These are phyloP conservation scores for Uropsilus gracilis DNA, from an alignment of 2,113 vertebrate species.

Conservation along the genomic window DNA sequence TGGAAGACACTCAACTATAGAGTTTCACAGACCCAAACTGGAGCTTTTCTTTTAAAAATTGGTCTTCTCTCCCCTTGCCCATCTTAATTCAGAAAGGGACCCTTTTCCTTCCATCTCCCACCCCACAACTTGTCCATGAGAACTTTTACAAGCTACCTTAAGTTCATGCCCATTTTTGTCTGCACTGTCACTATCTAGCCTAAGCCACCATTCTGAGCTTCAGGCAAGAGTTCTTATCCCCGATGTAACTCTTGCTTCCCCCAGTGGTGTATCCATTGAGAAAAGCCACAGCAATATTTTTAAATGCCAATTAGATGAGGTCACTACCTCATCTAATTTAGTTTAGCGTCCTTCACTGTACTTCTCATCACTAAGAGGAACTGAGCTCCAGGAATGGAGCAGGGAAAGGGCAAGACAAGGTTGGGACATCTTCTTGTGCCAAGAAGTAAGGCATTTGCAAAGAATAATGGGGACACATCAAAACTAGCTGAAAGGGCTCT, in stretches of 20 bases:
- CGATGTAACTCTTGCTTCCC: background rate
- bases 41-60: background rate
- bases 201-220: background rate
- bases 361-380: background rate
- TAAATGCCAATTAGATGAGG: background rate
- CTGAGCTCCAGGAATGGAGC: background rate
- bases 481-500: background rate
- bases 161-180: too few species aligned
- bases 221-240: background rate
- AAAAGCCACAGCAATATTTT: background rate
- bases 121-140: background rate
- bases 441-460: background rate
- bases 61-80: background rate
- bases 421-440: background rate
- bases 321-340: too few species aligned
- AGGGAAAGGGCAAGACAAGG: background rate
- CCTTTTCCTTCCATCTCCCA: background rate
- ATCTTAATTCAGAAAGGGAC: background rate
- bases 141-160: background rate
- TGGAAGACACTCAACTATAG: background rate
- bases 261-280: background rate
- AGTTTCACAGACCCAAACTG: background rate
- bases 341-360: background rate
- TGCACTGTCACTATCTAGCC: background rate
- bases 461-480: background rate